Conservation (phyloP, 1,140 invertebrate genomes). For the Trachymyrmex cornetzi region DNA sequence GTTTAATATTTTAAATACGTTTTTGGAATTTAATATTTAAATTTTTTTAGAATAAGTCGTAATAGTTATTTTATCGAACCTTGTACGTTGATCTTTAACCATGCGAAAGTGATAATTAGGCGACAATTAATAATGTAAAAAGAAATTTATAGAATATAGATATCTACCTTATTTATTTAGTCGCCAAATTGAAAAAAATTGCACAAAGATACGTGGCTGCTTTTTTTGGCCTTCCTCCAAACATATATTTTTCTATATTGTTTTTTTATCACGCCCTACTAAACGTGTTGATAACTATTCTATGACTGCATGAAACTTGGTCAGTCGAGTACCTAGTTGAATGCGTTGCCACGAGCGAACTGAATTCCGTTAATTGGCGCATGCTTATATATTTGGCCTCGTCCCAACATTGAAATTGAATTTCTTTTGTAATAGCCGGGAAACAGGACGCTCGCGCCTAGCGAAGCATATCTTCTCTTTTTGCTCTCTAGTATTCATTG, state of each 20-base stretch:
- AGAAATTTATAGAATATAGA: not conserved
- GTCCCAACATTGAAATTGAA: slow-evolving; percentile 65
- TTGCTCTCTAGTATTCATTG: not conserved
- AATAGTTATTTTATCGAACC: too few species aligned
- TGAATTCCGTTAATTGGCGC: slow-evolving; percentile 68
- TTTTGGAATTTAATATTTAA: too few species aligned
- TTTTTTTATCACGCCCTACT: slow-evolving; percentile 46
- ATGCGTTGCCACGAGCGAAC: slow-evolving; percentile 41
- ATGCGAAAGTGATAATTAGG: not conserved
- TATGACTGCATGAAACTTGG: slow-evolving; percentile 21
- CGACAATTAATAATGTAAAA: not conserved
- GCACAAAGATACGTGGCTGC: not conserved
- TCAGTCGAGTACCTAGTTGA: slow-evolving; percentile 20
- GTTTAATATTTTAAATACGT: too few species aligned
- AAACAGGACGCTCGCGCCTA: slow-evolving; percentile 37
- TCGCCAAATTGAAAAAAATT: not conserved
- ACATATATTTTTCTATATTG: not conserved
- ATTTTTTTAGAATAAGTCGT: too few species aligned
- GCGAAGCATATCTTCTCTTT: not conserved
- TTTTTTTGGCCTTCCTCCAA: not conserved
- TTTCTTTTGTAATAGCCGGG: slow-evolving; percentile 63
- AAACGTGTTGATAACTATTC: slow-evolving; percentile 57
- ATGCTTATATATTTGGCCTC: slow-evolving; percentile 62
- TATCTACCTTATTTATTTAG: not conserved
- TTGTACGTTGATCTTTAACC: not conserved